Percentiles rank a stretch among this genome's conserved stretches.
These are phyloP conservation scores for Hirtodrosophila confusa DNA, from an alignment of 2,888 invertebrate species.

Conservation along the genomic window DNA sequence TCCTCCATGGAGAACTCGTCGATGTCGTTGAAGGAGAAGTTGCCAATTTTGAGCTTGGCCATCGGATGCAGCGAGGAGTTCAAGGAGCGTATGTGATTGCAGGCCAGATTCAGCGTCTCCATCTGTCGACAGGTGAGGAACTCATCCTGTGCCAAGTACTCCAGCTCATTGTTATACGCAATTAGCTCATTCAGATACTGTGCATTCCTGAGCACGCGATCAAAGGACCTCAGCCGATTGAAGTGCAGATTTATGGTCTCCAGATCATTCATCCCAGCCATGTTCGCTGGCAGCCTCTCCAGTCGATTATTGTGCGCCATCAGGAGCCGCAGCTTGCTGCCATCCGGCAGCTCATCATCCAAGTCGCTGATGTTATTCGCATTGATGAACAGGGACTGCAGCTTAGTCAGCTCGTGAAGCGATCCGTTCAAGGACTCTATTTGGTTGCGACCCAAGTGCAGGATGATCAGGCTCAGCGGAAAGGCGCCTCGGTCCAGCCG, in stretches of 20 bases:
- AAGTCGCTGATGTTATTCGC: constrained; percentile 90
- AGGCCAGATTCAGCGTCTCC: constrained; percentile 89
- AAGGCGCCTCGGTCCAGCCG: constrained; percentile 90
- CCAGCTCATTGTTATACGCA: constrained; percentile 90
- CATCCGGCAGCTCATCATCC: constrained; percentile 90
- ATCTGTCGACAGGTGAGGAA: constrained; percentile 89
- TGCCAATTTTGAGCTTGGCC: constrained; percentile 88
- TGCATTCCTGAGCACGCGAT: constrained; percentile 89
- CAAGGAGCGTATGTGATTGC: constrained; percentile 89
- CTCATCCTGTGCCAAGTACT: constrained; percentile 90
- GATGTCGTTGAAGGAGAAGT: constrained; percentile 90
- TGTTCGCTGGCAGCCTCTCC: constrained; percentile 88
- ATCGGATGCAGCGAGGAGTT: constrained; percentile 90
- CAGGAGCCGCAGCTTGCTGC: constrained; percentile 87
- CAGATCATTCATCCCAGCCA: constrained; percentile 88
- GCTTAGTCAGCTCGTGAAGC: constrained; percentile 88
- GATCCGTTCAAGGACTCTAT: constrained; percentile 91
- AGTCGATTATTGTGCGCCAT: constrained; percentile 91
- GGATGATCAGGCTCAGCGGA: constrained; percentile 88
- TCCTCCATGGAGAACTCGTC: constrained; percentile 92
- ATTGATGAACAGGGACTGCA: constrained; percentile 92
- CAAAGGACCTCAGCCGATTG: constrained; percentile 89
- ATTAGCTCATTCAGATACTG: constrained; percentile 88
- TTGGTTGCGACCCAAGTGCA: constrained; percentile 91
- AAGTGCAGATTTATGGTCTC: constrained; percentile 90